Evolutionary conservation across 2,113 vertebrate species (phyloP), one percentile per base, ranked within the genome.

Genomic region (Atractosteus spatula): DNA sequence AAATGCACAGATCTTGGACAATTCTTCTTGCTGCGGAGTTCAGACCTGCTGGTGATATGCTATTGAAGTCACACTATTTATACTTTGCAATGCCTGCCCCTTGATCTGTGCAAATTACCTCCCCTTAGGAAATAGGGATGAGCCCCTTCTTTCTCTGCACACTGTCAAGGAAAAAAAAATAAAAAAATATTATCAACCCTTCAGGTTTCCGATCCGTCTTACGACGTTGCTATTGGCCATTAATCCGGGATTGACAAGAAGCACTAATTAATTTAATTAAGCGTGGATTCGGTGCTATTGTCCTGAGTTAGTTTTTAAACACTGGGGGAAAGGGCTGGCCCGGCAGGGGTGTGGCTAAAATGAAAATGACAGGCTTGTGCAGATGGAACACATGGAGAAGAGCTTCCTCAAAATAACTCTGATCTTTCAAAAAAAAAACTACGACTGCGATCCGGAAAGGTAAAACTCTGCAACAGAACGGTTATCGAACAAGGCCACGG

Each of bases 51-150:
- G 91, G 91, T 89, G 85, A 86, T 87, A 88, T 86, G 91, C 93
- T 89, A 93, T 94, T 91, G 93, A 96, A 97, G 95, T 96, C 94
- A 86, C 94, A 93, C 92, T 96, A 98, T 98, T 97, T 98, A 97
- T 97, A 98, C 95, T 96, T 97, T 89, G 92, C 88, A 87, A 88
- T 91, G 95, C 93, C 94, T 92, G 94, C 94, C 95, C 94, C 95
- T 95, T 92, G 93, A 95, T 95, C 92, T 84, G 89, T 92, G 94
- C 90, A 92, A 94, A 95, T 94, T 94, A 93, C 94, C 94, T 95
- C 94, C 94, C 92, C 93, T 92, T 88, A 88, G 90, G 89, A 93
- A 91, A 90, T 89, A 89, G 69, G 84, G 89, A 89, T 80, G 91
- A 88, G 88, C 84, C 90, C 91, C 93, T 86, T 84, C 80, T 81